phyloP scores from a whole-genome alignment of 1,140 invertebrate species.

The Hesperophylax magnus region DNA sequence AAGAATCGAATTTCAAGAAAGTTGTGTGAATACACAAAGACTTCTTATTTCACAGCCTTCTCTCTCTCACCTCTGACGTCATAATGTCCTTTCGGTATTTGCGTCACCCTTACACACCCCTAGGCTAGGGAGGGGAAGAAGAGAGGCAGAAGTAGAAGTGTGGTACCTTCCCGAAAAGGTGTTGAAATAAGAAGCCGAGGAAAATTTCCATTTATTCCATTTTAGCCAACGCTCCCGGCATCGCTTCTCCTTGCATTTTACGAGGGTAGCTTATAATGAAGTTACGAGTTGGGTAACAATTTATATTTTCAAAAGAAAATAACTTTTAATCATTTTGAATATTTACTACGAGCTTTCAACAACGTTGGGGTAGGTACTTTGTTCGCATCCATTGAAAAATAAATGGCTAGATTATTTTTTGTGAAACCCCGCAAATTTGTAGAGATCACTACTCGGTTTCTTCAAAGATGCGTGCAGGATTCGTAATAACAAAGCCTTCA shows the following conservation, averaged over 20 bases:
- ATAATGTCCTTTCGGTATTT: slow-evolving; percentile 39
- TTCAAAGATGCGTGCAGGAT: too few relatives aligned
- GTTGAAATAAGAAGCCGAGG: slow-evolving; percentile 23
- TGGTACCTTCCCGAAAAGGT: too few relatives aligned
- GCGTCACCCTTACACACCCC: slow-evolving; percentile 32
- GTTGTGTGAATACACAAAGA: neutral
- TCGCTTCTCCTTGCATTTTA: slow-evolving; percentile 29
- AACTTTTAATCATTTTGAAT: slow-evolving; percentile 21
- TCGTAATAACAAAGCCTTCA: too few relatives aligned
- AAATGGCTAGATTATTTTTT: too few relatives aligned
- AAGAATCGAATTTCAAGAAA: neutral
- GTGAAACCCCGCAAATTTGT: too few relatives aligned
- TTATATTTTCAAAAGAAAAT: slow-evolving; percentile 37
- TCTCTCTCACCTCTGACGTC: slow-evolving; percentile 32
- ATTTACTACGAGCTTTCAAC: slow-evolving; percentile 24
- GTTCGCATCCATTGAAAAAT: too few relatives aligned
- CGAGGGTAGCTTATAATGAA: slow-evolving; percentile 28
- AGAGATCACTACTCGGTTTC: too few relatives aligned
- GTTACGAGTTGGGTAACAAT: slow-evolving; percentile 25
- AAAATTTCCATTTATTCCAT: slow-evolving; percentile 32
- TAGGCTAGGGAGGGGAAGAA: neutral
- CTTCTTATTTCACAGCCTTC: slow-evolving; percentile 23
- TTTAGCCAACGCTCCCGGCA: neutral
- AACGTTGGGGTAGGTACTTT: neutral
- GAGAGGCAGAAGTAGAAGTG: neutral